Evolutionary conservation across 2,888 invertebrate genomes (phyloP), one percentile per base, ranked within the genome.

Genomic region (Ophioninae sp.): DNA sequence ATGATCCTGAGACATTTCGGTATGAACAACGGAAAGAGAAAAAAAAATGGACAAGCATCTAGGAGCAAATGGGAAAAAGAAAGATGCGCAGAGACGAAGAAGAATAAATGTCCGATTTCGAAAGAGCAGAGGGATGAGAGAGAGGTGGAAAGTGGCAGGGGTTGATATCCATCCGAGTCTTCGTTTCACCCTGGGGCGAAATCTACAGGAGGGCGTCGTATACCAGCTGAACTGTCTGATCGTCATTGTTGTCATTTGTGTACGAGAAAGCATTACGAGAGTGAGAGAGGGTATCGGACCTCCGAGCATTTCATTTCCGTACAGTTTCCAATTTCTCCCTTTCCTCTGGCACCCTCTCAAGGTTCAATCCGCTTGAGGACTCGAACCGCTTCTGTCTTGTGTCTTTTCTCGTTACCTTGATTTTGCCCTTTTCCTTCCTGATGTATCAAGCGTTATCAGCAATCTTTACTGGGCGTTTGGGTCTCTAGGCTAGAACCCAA

Each of bases 1-100:
- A 69, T 79, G 79, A 84, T 84, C 83, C 80, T 85, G 84, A 87
- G 86, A 86, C 6, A 51, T 86, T 87, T 58, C 22, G 87, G 89
- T 89, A 89, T 87, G 90, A 90, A 90, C 90, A 88, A 89, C 90
- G 91, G 91, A 92, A 91, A 91, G 13, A 90, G 91, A 91, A 91
- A 91, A 90, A 90, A 91, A 91, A 30, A 30, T 30, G 30, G 30
- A 30, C 1, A 30, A 30, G 30, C 91, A 91, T 92, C 91, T 91
- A 92, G 92, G 22, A 91, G 87, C 90, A 88, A 91, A 92, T 90
- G 90, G 89, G 91, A 87, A 88, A 88, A 88, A 90, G 90, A 77
- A 58, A 39, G 69, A 30, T 39, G 72, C 79, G 59, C 86, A 87
- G 85, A 85, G 67, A 74, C 85, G 81, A 82, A 84, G 86, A 87